Evolutionary conservation across 1,140 invertebrate genomes (phyloP), one percentile per base, ranked within the genome.

Genomic region (Magallana gigas): DNA sequence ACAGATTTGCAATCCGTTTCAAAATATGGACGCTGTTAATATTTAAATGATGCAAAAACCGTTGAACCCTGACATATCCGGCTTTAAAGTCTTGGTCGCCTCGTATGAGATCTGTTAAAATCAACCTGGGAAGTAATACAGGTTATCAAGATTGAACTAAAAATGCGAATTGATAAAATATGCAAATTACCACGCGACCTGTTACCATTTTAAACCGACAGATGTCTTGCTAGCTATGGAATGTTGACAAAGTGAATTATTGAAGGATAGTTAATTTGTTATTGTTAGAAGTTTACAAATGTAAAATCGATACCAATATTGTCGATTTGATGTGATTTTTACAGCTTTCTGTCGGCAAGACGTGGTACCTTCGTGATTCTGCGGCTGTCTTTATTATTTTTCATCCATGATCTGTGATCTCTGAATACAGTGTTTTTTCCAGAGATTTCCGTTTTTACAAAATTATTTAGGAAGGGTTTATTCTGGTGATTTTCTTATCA

Each of bases 141-240:
- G 60, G 60, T 64, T 18, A 18, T 64, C 16, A 64, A 64, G 8
- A 64, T 16, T 16, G 16, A 64, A 64, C 18, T 64, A n/a, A 64
- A 64, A 18, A 16, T 8, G 6, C 14, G 60, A 14, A 62, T 12
- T 62, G 60, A 62, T 62, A n/a, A 12, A 14, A 12, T 62, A 29
- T 76, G 68, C 7, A 76, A 76, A 36, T 76, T 76, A 76, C 8
- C 68, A 12, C 68, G 8, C 68, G 68, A 76, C 68, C 68, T 76
- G 68, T 76, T 76, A 76, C 68, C 23, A 12, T 16, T 12, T 12
- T 12, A 12, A 76, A 76, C 4, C 68, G 8, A 6, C 68, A 76
- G 68, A 29, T 76, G 23, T 71, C 36, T 6, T 9, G 5, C n/a
- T 23, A 29, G 23, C 64, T 18, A 62, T 62, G 60, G 5, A 6